A percentile compares a stretch with the other conserved stretches of the same genome.
phyloP scores from a whole-genome alignment of 2,797 vertebrate species.

The Argentina silus region DNA sequence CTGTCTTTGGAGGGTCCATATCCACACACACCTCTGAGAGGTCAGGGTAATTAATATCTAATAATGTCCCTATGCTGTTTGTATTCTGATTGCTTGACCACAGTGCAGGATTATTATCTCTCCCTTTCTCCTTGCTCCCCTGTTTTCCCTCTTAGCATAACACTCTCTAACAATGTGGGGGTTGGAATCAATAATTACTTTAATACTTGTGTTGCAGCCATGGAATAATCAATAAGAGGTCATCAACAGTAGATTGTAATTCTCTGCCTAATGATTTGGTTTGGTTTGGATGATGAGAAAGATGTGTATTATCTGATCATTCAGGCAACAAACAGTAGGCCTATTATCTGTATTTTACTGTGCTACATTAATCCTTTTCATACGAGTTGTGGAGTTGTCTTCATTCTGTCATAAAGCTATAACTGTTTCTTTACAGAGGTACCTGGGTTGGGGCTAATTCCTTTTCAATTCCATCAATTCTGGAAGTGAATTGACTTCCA shows the following conservation, averaged over 20 bases:
- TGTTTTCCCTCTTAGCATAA: conserved; percentile 23
- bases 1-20: conserved; percentile 61
- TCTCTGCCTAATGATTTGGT: conserved; percentile 86
- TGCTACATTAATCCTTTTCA: not conserved
- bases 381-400: not conserved
- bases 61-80: conserved; percentile 78
- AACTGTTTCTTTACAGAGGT: not conserved
- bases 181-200: conserved; percentile 88
- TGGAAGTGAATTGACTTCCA: too few relatives aligned
- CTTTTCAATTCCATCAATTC: too few relatives aligned
- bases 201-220: conserved; percentile 90
- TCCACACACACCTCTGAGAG: conserved; percentile 72
- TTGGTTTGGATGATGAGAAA: conserved; percentile 79
- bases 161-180: conserved; percentile 81
- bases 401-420: not conserved
- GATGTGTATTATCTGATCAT: conserved; percentile 88
- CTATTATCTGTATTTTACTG: conserved; percentile 26
- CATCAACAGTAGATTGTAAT: conserved; percentile 91
- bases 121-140: conserved; percentile 62
- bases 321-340: conserved; percentile 54
- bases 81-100: conserved; percentile 80
- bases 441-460: too few relatives aligned
- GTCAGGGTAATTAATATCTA: conserved; percentile 76
- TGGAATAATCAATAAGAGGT: conserved; percentile 89
- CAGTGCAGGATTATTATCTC: conserved; percentile 84